A percentile compares a stretch with the other conserved stretches of the same genome.
Conservation (phyloP, 2,113 vertebrate genomes). For the Cyprinodon variegatus region DNA sequence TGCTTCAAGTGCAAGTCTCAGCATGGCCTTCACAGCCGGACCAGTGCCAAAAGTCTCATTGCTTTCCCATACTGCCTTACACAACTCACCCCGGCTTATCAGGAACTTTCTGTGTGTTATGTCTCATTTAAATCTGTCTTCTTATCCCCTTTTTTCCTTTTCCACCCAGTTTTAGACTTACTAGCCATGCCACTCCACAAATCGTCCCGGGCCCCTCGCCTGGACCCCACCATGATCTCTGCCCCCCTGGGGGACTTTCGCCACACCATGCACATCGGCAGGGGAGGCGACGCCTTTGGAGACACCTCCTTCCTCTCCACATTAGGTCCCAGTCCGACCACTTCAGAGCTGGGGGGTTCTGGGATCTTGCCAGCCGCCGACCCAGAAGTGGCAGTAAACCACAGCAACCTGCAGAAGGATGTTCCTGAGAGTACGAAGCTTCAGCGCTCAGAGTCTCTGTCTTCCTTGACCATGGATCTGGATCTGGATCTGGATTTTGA, state of each 20-base stretch:
- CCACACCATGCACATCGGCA: slow-evolving; percentile 91
- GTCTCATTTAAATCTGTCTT: slow-evolving; percentile 5
- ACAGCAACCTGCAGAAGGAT: slow-evolving; percentile 32
- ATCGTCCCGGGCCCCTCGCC: slow-evolving; percentile 79
- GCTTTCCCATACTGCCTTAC: slow-evolving; percentile 65
- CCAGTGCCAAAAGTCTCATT: slow-evolving; percentile 50
- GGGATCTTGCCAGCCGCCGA: slow-evolving; percentile 28
- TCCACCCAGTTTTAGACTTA: slow-evolving; percentile 15
- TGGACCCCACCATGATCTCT: slow-evolving; percentile 87
- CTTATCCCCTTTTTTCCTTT: neutral
- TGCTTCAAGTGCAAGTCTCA: slow-evolving; percentile 79
- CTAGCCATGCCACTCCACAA: slow-evolving; percentile 87
- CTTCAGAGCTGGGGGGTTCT: slow-evolving; percentile 37
- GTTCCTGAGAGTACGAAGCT: slow-evolving; percentile 46
- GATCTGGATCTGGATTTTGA: slow-evolving; percentile 88
- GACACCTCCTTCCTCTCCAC: slow-evolving; percentile 89
- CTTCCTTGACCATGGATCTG: slow-evolving; percentile 80
- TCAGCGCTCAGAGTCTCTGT: slow-evolving; percentile 71
- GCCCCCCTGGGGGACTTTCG: slow-evolving; percentile 89
- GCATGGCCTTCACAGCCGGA: slow-evolving; percentile 73
- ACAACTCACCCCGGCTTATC: slow-evolving; percentile 54
- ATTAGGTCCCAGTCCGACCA: slow-evolving; percentile 72
- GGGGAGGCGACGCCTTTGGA: slow-evolving; percentile 88
- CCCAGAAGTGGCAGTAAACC: slow-evolving; percentile 36
- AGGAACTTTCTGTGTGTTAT: slow-evolving; percentile 6